Evolutionary conservation across 1,140 invertebrate genomes (phyloP).

Genomic region (Apis cerana): DNA sequence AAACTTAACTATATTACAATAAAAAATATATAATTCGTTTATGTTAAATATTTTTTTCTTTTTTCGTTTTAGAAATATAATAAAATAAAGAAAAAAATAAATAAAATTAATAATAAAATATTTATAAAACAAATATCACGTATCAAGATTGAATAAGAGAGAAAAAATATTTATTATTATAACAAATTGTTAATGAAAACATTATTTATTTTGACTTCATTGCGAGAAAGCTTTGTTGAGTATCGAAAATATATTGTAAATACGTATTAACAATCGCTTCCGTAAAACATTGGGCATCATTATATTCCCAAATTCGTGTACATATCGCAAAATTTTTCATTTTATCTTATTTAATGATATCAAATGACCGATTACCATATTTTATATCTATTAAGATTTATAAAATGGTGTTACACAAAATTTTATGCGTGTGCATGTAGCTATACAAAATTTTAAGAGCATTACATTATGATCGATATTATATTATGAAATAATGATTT

Average conservation of each 20-base stretch:
- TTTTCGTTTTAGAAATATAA: not conserved
- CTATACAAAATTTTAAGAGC: not conserved
- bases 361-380: conserved; percentile 9
- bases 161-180: conserved; percentile 29
- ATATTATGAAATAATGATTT: not conserved
- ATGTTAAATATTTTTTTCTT: not conserved
- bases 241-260: conserved; percentile 53
- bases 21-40: not conserved
- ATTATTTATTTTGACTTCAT: conserved; percentile 29
- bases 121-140: not conserved
- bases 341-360: conserved; percentile 3
- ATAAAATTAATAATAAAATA: not conserved
- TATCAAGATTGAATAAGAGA: conserved; percentile 11
- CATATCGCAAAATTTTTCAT: conserved; percentile 23
- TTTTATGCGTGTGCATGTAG: conserved; percentile 20
- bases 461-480: conserved; percentile 2
- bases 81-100: not conserved
- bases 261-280: conserved; percentile 40
- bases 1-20: not conserved
- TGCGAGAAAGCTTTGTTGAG: conserved; percentile 26
- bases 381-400: conserved; percentile 41
- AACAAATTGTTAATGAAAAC: conserved; percentile 30
- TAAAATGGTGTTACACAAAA: conserved; percentile 31
- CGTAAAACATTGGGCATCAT: not conserved
- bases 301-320: conserved; percentile 12